These are phyloP conservation scores for Lepus americanus DNA, from an alignment of 2,113 vertebrate genomes.

Conservation along the genomic window DNA sequence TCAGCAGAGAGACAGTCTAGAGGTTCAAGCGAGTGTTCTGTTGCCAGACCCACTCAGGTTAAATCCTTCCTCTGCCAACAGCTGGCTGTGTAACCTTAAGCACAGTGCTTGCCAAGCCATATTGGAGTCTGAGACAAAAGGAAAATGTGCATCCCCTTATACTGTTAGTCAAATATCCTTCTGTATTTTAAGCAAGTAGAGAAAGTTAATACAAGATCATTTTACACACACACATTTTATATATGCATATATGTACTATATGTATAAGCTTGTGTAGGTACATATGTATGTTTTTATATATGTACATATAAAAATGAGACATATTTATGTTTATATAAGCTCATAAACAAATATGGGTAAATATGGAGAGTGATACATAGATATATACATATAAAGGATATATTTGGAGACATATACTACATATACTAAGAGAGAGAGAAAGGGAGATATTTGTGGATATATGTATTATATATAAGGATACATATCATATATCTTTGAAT, in stretches of 20 bases:
- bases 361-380: too few species aligned
- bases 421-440: neutral
- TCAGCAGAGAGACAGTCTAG: neutral
- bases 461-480: too few species aligned
- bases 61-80: neutral
- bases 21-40: neutral
- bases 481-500: too few species aligned
- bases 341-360: too few species aligned
- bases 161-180: neutral
- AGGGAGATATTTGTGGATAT: neutral
- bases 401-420: neutral
- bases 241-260: neutral
- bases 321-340: neutral
- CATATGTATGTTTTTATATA: neutral
- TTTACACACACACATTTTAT: neutral
- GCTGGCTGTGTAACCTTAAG: neutral
- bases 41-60: neutral
- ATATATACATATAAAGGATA: neutral
- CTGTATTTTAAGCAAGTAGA: neutral
- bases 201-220: neutral
- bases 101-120: neutral
- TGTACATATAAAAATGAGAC: neutral
- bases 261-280: neutral
- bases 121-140: neutral
- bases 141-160: neutral